A percentile compares a stretch with the other conserved stretches of the same genome.
Evolutionary conservation across 2,113 vertebrate genomes (phyloP).

Genomic region (Platanista minor): DNA sequence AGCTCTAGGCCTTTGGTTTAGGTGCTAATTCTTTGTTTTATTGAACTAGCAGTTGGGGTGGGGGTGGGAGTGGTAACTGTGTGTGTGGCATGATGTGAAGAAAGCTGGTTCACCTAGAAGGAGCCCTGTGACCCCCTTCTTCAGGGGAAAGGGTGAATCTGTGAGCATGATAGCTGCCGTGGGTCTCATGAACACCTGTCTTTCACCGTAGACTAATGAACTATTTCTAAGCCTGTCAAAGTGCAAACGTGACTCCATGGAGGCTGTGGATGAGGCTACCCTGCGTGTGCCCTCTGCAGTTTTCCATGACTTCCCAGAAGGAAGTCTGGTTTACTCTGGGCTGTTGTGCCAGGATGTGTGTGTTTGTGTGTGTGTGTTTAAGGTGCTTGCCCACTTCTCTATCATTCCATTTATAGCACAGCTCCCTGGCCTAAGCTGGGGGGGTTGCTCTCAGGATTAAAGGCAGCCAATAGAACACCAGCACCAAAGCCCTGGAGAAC

Average conservation of each 20-base stretch:
- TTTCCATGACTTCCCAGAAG: neutral
- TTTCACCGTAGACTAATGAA: neutral
- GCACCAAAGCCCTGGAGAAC: neutral
- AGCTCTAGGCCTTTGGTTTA: slow-evolving; percentile 13
- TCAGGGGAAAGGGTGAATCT: neutral
- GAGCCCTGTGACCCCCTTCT: neutral
- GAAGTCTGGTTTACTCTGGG: neutral
- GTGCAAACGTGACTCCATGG: neutral
- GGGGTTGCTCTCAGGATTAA: neutral
- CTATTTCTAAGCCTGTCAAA: neutral
- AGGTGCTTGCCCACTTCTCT: neutral
- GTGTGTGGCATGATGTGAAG: neutral
- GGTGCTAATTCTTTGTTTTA: neutral
- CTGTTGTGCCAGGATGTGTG: neutral
- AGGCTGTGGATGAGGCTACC: neutral
- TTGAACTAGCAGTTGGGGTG: neutral
- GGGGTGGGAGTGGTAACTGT: neutral
- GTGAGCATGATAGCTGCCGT: neutral
- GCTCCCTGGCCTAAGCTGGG: neutral
- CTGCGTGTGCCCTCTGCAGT: neutral
- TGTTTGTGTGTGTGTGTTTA: neutral
- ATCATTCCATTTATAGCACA: neutral
- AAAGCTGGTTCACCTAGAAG: neutral
- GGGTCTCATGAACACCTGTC: neutral
- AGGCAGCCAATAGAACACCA: neutral